Base-by-base conservation (phyloP, 2,888 invertebrate species). In the Cecidostiba fungosa region DNA sequence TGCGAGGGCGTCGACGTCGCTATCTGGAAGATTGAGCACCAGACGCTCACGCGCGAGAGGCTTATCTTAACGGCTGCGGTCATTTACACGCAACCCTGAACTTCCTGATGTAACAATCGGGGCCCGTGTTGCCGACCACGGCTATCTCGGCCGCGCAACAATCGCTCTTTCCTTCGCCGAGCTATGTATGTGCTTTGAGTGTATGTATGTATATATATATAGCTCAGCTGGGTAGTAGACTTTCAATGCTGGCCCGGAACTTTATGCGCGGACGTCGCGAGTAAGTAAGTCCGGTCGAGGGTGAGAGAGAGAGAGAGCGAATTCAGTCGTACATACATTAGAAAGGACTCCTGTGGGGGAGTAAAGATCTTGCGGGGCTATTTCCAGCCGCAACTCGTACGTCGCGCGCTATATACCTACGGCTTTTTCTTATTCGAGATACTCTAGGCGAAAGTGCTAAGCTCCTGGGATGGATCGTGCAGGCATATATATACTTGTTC, bases 51-150 rank as follows among this genome's bases (percentile, higher is more conserved):
- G 82, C 70, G 81, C 81, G 82, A 79, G 82, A 79, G 79, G 85
- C 85, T 88, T 89, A 89, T 89, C 89, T 89, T 87, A 88, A 89
- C 87, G 86, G 87, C n/a, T 87, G 84, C 54, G 88, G 87, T 88
- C 88, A 88, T 89, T 89, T 89, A 87, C 88, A 88, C 88, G 88
- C 87, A 85, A 88, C 85, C 87, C 85, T 83, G 80, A 87, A 86
- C 86, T 86, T 86, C 86, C 81, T 82, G 82, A 82, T 82, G 82
- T 82, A 82, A 82, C 82, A 82, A 82, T 78, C 78, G 78, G 29
- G 66, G 6, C 70, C 32, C 72, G 72, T 39, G 72, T 39, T 23
- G 12, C 10, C 36, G 36, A 23, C 72, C 54, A n/a, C 54, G 54
- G 54, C 72, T 72, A 72, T 72, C 72, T 72, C 12, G 39, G 36